Evolutionary conservation across 2,888 invertebrate genomes (phyloP).

Genomic region (Dascillus cervinus): DNA sequence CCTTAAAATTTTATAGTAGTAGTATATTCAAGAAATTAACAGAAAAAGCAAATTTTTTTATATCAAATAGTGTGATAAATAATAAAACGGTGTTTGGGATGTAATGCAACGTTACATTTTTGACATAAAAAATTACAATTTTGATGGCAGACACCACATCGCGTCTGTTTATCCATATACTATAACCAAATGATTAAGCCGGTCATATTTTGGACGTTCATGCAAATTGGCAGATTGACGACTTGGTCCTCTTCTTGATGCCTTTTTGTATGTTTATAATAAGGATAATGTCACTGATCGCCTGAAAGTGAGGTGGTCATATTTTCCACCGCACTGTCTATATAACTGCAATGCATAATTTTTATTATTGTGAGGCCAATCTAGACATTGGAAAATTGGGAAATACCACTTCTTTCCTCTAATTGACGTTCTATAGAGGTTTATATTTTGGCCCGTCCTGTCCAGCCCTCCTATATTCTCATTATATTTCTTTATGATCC

Average conservation of each 20-base stretch:
- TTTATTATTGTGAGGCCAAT: too few relatives aligned
- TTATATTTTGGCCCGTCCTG: conserved; percentile 1
- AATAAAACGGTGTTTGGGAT: too few relatives aligned
- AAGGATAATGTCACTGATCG: conserved; percentile 4
- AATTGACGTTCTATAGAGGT: conserved; percentile 3
- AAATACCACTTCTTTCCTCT: too few relatives aligned
- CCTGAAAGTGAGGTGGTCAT: conserved; percentile 8
- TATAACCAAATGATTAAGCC: conserved; percentile 9
- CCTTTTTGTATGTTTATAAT: conserved; percentile 8
- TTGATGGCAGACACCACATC: conserved; percentile 12
- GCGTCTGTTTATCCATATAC: conserved; percentile 11
- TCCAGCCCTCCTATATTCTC: conserved; percentile 1
- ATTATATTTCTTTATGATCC: conserved; percentile 4
- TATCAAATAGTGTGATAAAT: too few relatives aligned
- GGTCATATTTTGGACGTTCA: conserved; percentile 11
- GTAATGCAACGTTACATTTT: too few relatives aligned
- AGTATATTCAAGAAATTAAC: too few relatives aligned
- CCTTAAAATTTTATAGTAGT: too few relatives aligned
- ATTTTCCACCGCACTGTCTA: conserved; percentile 3
- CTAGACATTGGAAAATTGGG: conserved; percentile 1
- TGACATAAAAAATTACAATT: conserved; percentile 9
- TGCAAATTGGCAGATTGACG: conserved; percentile 6
- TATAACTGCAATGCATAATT: conserved; percentile 5
- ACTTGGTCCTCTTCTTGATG: conserved; percentile 7
- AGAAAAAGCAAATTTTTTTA: too few relatives aligned